These are phyloP conservation scores for Drosophila repleta DNA, from an alignment of 1,140 invertebrate genomes.

Conservation along the genomic window DNA sequence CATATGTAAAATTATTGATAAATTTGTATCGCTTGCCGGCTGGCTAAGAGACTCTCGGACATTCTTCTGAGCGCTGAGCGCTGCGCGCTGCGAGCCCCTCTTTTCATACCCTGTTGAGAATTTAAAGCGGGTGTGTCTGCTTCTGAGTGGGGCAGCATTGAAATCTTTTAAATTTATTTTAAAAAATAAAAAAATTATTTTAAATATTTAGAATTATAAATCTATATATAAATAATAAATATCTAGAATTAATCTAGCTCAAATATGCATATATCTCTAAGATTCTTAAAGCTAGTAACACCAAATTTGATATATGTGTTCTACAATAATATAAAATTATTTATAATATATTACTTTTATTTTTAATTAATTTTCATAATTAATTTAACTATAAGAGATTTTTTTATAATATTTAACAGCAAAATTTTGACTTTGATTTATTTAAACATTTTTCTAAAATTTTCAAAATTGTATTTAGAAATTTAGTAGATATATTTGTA, in stretches of 20 bases:
- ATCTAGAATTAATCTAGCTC: not conserved
- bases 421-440: no score
- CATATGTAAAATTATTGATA: conserved; percentile 1
- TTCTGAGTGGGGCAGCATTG: no score
- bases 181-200: no score
- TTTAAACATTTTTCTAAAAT: no score
- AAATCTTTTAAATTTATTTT: no score
- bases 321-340: not conserved
- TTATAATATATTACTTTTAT: no score
- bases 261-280: not conserved
- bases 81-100: not conserved
- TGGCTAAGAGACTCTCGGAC: not conserved
- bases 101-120: not conserved
- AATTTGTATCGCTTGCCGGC: not conserved
- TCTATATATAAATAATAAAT: not conserved
- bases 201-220: no score
- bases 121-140: not conserved
- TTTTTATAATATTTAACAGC: no score
- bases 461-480: no score
- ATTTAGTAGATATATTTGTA: no score
- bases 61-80: not conserved
- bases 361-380: no score
- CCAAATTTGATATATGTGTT: not conserved
- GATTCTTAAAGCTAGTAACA: not conserved
- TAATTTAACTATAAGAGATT: no score